These are phyloP conservation scores for Clostera curtula DNA, from an alignment of 2,888 invertebrate species.

Conservation along the genomic window DNA sequence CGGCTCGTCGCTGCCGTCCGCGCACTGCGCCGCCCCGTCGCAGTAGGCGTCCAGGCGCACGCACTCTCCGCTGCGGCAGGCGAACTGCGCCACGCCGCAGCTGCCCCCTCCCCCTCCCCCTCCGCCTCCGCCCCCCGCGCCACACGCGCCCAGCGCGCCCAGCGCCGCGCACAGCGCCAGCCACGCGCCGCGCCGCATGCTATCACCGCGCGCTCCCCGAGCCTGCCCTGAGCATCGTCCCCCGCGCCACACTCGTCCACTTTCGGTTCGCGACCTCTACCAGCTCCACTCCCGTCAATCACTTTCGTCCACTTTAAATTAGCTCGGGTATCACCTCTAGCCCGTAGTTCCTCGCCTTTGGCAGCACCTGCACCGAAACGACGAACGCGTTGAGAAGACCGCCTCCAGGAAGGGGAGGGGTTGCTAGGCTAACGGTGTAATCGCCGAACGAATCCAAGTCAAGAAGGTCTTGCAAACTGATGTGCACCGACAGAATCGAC, in stretches of 20 bases:
- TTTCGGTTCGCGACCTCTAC: conserved; percentile 6
- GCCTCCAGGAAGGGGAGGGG: no score
- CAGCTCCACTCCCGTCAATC: no score
- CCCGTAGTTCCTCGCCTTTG: no score
- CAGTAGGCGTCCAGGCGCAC: conserved; percentile 90
- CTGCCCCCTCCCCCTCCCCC: conserved; percentile 46
- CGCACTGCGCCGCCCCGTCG: conserved; percentile 89
- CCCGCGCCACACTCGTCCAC: conserved; percentile 2
- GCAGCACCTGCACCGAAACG: no score
- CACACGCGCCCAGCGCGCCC: conserved; percentile 12
- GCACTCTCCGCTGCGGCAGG: conserved; percentile 79
- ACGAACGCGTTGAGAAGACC: no score
- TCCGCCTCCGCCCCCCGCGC: conserved; percentile 21
- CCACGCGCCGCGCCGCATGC: conserved; percentile 5
- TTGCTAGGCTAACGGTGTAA: no score
- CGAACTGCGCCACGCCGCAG: conserved; percentile 54
- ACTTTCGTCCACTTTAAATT: no score
- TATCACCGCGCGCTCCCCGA: conserved; percentile 7
- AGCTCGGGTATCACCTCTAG: no score
- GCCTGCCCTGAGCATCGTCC: conserved; percentile 4
- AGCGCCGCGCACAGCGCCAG: conserved; percentile 8
- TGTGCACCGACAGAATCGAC: no score
- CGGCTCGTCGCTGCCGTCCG: conserved; percentile 90
- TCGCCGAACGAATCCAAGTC: no score
- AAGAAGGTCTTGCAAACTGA: no score